Evolutionary conservation across 1,140 invertebrate genomes (phyloP).

Genomic region (Drosophila seguyi): DNA sequence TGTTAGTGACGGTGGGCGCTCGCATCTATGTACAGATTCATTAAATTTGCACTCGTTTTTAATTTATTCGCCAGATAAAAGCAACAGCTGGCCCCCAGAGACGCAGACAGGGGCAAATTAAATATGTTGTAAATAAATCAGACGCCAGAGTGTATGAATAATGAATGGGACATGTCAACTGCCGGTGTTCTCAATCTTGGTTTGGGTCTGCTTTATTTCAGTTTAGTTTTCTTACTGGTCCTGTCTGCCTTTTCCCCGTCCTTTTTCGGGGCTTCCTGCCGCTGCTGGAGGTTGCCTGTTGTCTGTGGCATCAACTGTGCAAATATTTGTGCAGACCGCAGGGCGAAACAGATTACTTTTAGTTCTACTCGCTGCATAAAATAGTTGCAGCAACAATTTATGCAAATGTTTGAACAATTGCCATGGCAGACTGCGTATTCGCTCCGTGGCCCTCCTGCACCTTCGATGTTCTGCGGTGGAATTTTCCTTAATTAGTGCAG

Average conservation of each 20-base stretch:
- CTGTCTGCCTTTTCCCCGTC: not conserved
- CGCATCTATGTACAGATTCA: conserved; percentile 19
- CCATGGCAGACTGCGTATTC: conserved; percentile 16
- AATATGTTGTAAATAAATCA: conserved; percentile 67
- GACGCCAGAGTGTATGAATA: conserved; percentile 38
- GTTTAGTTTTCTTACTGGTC: conserved; percentile 13
- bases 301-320: conserved; percentile 12
- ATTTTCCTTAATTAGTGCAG: conserved; percentile 71
- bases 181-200: conserved; percentile 11
- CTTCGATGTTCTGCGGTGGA: conserved; percentile 35
- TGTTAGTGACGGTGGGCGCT: not conserved
- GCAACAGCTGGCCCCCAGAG: conserved; percentile 39
- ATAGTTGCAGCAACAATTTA: conserved; percentile 59
- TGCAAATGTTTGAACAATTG: conserved; percentile 48
- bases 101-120: conserved; percentile 47
- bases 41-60: conserved; percentile 50
- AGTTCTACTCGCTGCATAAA: conserved; percentile 30
- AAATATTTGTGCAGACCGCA: conserved; percentile 39
- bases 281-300: not conserved
- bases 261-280: not conserved
- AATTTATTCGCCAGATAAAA: conserved; percentile 58
- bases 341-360: conserved; percentile 42
- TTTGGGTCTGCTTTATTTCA: conserved; percentile 11
- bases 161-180: conserved; percentile 39
- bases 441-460: not conserved